Base-by-base conservation (phyloP, 2,888 invertebrate genomes). In the Nipponacmea schrenckii region DNA sequence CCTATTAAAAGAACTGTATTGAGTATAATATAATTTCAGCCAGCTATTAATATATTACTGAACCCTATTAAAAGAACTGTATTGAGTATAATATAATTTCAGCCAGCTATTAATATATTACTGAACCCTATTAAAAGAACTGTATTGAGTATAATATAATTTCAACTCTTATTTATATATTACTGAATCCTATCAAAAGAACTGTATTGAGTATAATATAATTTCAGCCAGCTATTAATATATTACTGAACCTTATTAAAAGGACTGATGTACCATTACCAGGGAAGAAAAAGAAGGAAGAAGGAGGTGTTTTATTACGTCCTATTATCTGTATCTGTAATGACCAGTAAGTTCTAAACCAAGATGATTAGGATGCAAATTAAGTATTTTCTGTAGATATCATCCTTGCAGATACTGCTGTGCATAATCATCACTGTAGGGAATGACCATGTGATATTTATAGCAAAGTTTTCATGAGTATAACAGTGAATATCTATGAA, bases 271-370 rank as follows among this genome's bases (percentile, higher is more conserved):
- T 77, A 24, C 70, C 72, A 62, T 46, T 66, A 0, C 77, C 74
- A 50, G 71, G 62, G 20, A 83, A 82, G 71, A 87, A 85, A 77
- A 86, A 85, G 72, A 84, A 85, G 74, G 84, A 85, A 62, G 81
- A 85, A 56, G 80, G 79, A 26, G 80, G 77, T 20, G 72, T 85
- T 4, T 90, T 97, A 69, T 92, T 93, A 77, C 90, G 98, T 68
- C 98, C 98, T 0, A 93, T 99, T 46, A 95, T 99, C 79, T 98
- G 98, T 86, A 98, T 98, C 77, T 99, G 98, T 86, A 99, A 99
- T 87, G 97, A 98, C 86, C 91, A 94, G 81, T 98, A 95, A 85
- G 94, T 94, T 1, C 20, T 7, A 31, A n/a, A n/a, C n/a, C n/a
- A n/a, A n/a, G n/a, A n/a, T n/a, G n/a, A n/a, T n/a, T n/a, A n/a